These are phyloP conservation scores for Channa argus DNA, from an alignment of 2,113 vertebrate genomes.

Conservation along the genomic window DNA sequence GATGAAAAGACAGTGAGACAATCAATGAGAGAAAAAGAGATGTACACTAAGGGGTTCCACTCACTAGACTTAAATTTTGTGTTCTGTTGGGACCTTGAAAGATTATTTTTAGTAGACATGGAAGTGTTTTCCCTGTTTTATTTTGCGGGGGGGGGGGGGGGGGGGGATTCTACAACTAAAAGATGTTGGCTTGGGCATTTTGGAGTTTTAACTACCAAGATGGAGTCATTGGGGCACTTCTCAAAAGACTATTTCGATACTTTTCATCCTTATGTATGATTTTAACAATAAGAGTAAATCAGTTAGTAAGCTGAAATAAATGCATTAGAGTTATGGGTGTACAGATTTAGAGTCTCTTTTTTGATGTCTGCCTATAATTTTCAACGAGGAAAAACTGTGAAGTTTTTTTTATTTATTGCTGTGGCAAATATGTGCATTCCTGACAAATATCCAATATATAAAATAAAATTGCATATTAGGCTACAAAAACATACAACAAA, in stretches of 20 bases:
- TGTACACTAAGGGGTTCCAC: slow-evolving; percentile 13
- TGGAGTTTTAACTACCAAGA: not conserved
- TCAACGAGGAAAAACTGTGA: no score
- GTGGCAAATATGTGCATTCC: no score
- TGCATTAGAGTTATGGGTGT: no score
- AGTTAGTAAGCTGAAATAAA: no score
- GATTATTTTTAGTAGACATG: slow-evolving; percentile 12
- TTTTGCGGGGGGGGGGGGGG: no score
- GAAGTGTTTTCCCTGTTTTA: slow-evolving; percentile 1
- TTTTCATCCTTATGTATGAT: not conserved
- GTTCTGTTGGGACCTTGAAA: slow-evolving; percentile 15
- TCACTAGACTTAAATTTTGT: slow-evolving; percentile 7
- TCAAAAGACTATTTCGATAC: not conserved
- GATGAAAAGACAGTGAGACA: slow-evolving; percentile 22
- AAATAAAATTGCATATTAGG: no score
- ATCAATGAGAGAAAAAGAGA: slow-evolving; percentile 15
- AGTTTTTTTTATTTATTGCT: no score
- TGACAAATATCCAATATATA: no score
- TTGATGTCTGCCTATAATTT: no score
- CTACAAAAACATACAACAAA: no score
- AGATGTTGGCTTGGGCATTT: slow-evolving; percentile 3
- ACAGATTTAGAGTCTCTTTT: no score
- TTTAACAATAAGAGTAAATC: not conserved
- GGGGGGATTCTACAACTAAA: not conserved
- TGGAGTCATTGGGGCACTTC: not conserved